Evolutionary conservation across 1,140 invertebrate species (phyloP).

Genomic region (Zaprionus davidi): DNA sequence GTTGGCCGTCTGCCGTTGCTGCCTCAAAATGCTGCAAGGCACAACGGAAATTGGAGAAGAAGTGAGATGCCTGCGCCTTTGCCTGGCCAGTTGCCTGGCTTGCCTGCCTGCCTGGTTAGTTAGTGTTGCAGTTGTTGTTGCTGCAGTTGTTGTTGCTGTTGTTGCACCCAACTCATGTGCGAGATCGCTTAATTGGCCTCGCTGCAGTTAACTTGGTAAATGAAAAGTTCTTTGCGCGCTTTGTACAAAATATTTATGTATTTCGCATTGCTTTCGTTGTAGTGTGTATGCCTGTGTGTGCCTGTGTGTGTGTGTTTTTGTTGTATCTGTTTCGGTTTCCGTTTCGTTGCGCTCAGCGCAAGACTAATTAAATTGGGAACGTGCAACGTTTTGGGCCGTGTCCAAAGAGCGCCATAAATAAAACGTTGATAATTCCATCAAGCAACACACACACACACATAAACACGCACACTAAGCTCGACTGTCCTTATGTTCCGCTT

Average conservation of each 20-base stretch:
- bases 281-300: slow-evolving; percentile 18
- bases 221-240: slow-evolving; percentile 29
- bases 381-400: slow-evolving; percentile 48
- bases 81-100: background rate
- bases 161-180: slow-evolving; percentile 36
- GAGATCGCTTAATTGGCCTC: slow-evolving; percentile 78
- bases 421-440: slow-evolving; percentile 58
- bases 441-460: background rate
- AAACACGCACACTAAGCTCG: background rate
- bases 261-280: slow-evolving; percentile 19
- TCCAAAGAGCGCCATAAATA: slow-evolving; percentile 61
- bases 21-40: slow-evolving; percentile 60
- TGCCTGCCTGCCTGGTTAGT: background rate
- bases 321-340: slow-evolving; percentile 29
- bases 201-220: slow-evolving; percentile 34
- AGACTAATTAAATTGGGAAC: slow-evolving; percentile 80
- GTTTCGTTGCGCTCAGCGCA: slow-evolving; percentile 60
- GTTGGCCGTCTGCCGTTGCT: slow-evolving; percentile 76
- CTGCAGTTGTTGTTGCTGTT: slow-evolving; percentile 1
- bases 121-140: slow-evolving; percentile 6
- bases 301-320: slow-evolving; percentile 12
- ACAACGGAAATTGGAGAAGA: slow-evolving; percentile 81
- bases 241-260: slow-evolving; percentile 18
- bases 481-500: background rate
- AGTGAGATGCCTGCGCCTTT: slow-evolving; percentile 32